Conservation (phyloP, 2,888 invertebrate genomes). For the Chaetoderma sp. region DNA sequence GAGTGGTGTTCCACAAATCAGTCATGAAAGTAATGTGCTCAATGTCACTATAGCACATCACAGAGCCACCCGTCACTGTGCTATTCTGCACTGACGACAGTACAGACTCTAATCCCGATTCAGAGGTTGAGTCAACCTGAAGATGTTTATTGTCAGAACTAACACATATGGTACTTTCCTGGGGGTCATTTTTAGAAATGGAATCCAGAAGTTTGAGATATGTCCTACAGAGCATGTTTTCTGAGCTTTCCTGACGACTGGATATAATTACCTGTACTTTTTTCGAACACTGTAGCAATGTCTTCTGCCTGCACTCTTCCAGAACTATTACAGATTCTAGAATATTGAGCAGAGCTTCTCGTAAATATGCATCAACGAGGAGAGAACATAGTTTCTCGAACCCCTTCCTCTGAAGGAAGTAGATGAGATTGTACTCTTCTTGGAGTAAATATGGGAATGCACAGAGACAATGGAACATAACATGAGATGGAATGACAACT, state of each 20-base stretch:
- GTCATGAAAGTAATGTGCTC: slow-evolving; percentile 46
- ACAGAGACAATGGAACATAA: slow-evolving; percentile 59
- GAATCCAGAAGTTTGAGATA: slow-evolving; percentile 50
- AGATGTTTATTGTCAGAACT: neutral
- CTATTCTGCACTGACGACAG: too few species aligned
- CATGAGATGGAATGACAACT: slow-evolving; percentile 10
- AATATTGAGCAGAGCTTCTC: slow-evolving; percentile 55
- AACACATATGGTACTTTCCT: neutral
- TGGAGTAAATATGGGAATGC: slow-evolving; percentile 62
- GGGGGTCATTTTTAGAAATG: neutral
- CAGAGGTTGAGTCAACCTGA: neutral
- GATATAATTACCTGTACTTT: neutral
- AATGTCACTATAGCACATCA: slow-evolving; percentile 1
- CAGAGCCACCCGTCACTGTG: neutral
- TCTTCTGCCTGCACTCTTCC: slow-evolving; percentile 41
- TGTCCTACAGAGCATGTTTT: slow-evolving; percentile 53
- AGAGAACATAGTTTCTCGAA: slow-evolving; percentile 53
- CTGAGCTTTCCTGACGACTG: slow-evolving; percentile 32
- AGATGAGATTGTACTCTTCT: slow-evolving; percentile 53
- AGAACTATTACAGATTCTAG: slow-evolving; percentile 62
- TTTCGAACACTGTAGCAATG: neutral
- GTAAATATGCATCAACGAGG: slow-evolving; percentile 48
- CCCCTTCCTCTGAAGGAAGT: slow-evolving; percentile 53
- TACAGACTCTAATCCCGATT: too few species aligned
- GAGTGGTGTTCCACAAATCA: slow-evolving; percentile 63